Evolutionary conservation across 2,888 invertebrate species (phyloP), one percentile per base, ranked within the genome.

Genomic region (Acanthosepion esculentum): DNA sequence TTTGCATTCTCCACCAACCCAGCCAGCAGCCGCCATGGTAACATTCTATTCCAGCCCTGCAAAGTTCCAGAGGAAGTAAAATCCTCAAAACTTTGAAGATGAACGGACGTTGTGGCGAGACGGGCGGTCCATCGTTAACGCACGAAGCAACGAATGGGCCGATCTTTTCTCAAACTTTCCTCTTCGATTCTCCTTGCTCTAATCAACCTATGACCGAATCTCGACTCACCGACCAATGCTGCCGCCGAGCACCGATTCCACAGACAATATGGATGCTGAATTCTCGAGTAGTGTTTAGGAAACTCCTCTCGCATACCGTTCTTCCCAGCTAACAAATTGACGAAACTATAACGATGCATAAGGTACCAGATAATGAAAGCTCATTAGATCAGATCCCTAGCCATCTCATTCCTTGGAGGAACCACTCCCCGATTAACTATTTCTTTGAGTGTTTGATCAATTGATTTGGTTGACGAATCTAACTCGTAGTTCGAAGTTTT

Each of bases 141-240:
- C 29, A 29, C 10, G 5, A n/a, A n/a, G n/a, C 15, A 78, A 78
- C n/a, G n/a, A 15, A 78, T 8, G 8, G 78, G 78, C n/a, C n/a
- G n/a, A 18, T 78, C 78, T 78, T 78, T n/a, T n/a, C n/a, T 78
- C n/a, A 33, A 78, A 78, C 78, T 78, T 78, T 15, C 78, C 78
- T n/a, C 78, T n/a, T 78, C n/a, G 78, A n/a, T 78, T n/a, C 10
- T 33, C 15, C 78, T n/a, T n/a, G n/a, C n/a, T n/a, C n/a, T 78
- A 78, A 78, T 78, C n/a, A 78, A 78, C n/a, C 78, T 78, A 78
- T 78, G 78, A 78, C n/a, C n/a, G 78, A 33, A 78, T n/a, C n/a
- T 23, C 12, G n/a, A 10, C 59, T 59, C n/a, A 78, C 7, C 78
- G 78, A 78, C n/a, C 78, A n/a, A 78, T 29, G 10, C 29, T 78